phyloP scores from a whole-genome alignment of 2,797 vertebrate genomes.

The Triplophysa yarkandensis region DNA sequence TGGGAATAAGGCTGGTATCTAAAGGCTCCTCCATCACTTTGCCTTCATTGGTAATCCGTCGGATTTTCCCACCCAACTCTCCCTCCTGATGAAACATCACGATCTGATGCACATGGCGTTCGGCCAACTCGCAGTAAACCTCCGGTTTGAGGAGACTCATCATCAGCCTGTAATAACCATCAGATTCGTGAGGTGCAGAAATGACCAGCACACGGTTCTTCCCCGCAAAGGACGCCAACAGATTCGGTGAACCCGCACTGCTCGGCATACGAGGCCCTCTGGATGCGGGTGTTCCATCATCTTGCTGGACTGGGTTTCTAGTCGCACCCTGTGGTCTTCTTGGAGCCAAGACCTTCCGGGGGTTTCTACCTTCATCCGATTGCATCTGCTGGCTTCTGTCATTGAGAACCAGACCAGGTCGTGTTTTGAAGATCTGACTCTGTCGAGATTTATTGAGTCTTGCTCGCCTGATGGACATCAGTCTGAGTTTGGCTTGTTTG shows the following conservation, averaged over 20 bases:
- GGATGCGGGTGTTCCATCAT: conserved; percentile 75
- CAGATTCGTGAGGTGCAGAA: conserved; percentile 90
- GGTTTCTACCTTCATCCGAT: conserved; percentile 58
- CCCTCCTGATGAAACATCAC: conserved; percentile 93
- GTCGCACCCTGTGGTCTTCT: conserved; percentile 63
- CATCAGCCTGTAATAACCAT: conserved; percentile 96
- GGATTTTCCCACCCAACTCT: conserved; percentile 87
- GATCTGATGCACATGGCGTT: conserved; percentile 93
- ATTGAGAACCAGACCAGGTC: conserved; percentile 46
- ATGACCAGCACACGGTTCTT: conserved; percentile 94
- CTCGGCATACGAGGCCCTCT: conserved; percentile 79
- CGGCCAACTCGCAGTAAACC: conserved; percentile 94
- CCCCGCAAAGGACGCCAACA: conserved; percentile 92
- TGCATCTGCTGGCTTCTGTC: conserved; percentile 61
- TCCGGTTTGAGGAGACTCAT: conserved; percentile 93
- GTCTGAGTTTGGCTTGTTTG: conserved; percentile 63
- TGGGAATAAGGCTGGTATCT: conserved; percentile 86
- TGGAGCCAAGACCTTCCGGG: conserved; percentile 46
- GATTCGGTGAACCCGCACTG: conserved; percentile 85
- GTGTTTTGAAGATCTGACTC: conserved; percentile 58
- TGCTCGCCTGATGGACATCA: conserved; percentile 58
- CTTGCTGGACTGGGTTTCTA: conserved; percentile 64
- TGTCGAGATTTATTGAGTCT: conserved; percentile 57
- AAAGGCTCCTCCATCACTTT: conserved; percentile 90
- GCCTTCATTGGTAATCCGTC: conserved; percentile 89